A percentile compares a stretch with the other conserved stretches of the same genome.
Evolutionary conservation across 2,113 vertebrate genomes (phyloP).

Genomic region (Larimichthys crocea): DNA sequence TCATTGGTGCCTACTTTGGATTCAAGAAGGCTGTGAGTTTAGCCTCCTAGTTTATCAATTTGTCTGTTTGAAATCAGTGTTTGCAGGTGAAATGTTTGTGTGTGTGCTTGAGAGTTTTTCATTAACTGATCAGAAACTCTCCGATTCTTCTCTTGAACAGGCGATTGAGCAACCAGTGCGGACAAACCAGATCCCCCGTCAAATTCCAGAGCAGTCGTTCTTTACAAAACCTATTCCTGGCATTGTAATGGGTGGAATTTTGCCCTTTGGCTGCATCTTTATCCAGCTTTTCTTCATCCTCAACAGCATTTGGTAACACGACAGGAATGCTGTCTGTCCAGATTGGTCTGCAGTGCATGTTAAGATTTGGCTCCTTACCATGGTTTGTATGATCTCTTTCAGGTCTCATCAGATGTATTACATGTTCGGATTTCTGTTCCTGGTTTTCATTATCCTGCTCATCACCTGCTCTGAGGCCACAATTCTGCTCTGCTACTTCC

Average conservation of each 20-base stretch:
- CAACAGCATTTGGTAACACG: slow-evolving; percentile 96
- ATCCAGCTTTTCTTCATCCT: slow-evolving; percentile 99
- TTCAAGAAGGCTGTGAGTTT: slow-evolving; percentile 93
- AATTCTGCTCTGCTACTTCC: slow-evolving; percentile 98
- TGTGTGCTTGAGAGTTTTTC: too few species aligned
- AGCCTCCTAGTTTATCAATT: background rate
- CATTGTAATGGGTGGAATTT: slow-evolving; percentile 97
- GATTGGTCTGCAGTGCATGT: background rate
- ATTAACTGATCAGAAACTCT: background rate
- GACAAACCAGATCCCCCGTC: slow-evolving; percentile 98
- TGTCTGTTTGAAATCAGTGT: background rate
- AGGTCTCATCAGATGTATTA: slow-evolving; percentile 99
- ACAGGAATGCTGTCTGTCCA: slow-evolving; percentile 13
- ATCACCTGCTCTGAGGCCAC: slow-evolving; percentile 99
- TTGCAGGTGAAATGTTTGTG: background rate
- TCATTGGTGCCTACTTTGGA: slow-evolving; percentile 96
- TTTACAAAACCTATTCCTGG: slow-evolving; percentile 97
- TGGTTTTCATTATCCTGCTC: slow-evolving; percentile 98
- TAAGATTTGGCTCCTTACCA: background rate
- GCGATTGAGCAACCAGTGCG: slow-evolving; percentile 97
- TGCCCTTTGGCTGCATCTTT: slow-evolving; percentile 99
- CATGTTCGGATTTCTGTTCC: slow-evolving; percentile 99
- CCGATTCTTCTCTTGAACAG: slow-evolving; percentile 72
- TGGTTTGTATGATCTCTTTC: background rate
- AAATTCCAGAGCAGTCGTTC: slow-evolving; percentile 98